A percentile compares a stretch with the other conserved stretches of the same genome.
Conservation (phyloP, 2,113 vertebrate species). For the Megalops atlanticus region DNA sequence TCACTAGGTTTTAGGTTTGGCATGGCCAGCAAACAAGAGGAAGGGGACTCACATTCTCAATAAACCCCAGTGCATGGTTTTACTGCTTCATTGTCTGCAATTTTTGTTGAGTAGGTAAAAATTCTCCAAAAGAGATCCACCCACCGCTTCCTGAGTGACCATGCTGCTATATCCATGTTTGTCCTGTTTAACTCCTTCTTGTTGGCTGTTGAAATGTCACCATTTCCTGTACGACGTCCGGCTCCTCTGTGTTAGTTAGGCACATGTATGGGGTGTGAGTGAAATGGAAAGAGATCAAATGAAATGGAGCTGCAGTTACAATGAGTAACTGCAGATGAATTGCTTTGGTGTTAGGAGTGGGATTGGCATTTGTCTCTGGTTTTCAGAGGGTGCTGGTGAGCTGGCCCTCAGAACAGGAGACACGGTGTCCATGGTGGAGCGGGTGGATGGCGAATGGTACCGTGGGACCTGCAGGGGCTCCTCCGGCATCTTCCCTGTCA, state of each 20-base stretch:
- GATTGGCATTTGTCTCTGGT: not conserved
- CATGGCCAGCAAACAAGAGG: not conserved
- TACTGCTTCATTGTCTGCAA: not conserved
- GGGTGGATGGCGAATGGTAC: slow-evolving; percentile 76
- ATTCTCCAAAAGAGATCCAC: not conserved
- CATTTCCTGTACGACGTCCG: too few species aligned
- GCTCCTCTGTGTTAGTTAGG: too few species aligned
- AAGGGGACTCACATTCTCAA: not conserved
- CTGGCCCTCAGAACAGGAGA: slow-evolving; percentile 74
- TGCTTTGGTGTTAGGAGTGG: not conserved
- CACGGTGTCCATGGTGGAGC: slow-evolving; percentile 72
- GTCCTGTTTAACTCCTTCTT: too few species aligned
- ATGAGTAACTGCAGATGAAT: not conserved
- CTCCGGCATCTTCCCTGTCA: slow-evolving; percentile 78
- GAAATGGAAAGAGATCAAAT: too few species aligned
- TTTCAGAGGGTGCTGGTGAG: slow-evolving; percentile 75
- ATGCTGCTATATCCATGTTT: not conserved
- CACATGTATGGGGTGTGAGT: too few species aligned
- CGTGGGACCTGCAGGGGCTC: slow-evolving; percentile 71
- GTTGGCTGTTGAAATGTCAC: too few species aligned
- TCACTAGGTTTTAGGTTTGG: too few species aligned
- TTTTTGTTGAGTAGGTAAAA: not conserved
- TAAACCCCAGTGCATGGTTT: not conserved
- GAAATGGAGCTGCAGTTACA: not conserved
- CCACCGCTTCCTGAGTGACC: not conserved